phyloP scores from a whole-genome alignment of 1,140 invertebrate species.

The Drosophila insularis region DNA sequence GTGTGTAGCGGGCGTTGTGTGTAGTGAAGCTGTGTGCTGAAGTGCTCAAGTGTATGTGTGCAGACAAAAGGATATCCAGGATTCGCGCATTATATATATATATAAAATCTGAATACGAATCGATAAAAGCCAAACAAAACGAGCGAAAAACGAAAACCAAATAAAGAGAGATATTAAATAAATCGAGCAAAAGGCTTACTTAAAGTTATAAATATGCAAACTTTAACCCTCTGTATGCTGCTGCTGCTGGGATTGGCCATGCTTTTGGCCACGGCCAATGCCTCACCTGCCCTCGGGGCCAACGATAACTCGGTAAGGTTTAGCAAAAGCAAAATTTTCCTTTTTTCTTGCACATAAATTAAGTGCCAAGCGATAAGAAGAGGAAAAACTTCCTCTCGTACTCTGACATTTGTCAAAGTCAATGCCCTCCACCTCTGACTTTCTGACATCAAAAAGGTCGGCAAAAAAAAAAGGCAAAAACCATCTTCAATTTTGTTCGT shows the following conservation, averaged over 20 bases:
- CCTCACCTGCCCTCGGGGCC: constrained; percentile 60
- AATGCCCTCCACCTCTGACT: not conserved
- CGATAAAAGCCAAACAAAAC: constrained; percentile 3
- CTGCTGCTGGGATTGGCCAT: constrained; percentile 57
- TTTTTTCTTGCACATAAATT: not conserved
- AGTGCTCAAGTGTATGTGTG: constrained; percentile 21
- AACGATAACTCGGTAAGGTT: constrained; percentile 72
- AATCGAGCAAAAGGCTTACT: not conserved
- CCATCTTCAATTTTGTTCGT: not conserved
- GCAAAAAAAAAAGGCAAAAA: not conserved
- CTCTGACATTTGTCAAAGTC: not conserved
- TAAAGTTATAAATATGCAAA: constrained; percentile 48
- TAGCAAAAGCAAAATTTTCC: constrained; percentile 4
- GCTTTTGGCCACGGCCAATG: constrained; percentile 54
- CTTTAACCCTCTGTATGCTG: constrained; percentile 56
- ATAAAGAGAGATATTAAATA: constrained; percentile 11
- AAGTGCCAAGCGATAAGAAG: not conserved
- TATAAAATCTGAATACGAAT: constrained; percentile 9
- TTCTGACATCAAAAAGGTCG: not conserved
- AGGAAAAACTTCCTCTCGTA: not conserved
- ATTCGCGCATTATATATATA: constrained; percentile 31
- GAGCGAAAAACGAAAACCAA: constrained; percentile 17
- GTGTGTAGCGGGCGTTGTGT: constrained; percentile 39
- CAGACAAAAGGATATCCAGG: constrained; percentile 51
- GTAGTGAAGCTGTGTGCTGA: constrained; percentile 39